Evolutionary conservation across 2,113 vertebrate species (phyloP).

Genomic region (Cairina moschata): DNA sequence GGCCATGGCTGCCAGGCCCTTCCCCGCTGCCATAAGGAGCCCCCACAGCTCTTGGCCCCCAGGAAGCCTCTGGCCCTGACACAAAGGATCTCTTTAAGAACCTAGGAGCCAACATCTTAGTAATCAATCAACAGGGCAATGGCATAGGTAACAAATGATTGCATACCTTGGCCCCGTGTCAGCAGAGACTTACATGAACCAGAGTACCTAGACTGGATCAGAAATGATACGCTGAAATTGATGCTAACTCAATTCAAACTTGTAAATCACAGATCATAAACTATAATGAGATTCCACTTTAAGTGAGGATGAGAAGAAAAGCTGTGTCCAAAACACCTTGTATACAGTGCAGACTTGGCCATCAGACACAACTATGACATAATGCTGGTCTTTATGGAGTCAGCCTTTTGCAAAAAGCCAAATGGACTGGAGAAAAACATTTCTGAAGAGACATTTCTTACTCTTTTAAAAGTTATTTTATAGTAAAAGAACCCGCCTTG

Average conservation of each 20-base stretch:
- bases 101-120: neutral
- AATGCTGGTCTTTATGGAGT: conserved; percentile 32
- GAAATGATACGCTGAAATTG: conserved; percentile 10
- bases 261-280: conserved; percentile 59
- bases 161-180: neutral
- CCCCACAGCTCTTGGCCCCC: accelerated
- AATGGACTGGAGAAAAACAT: neutral
- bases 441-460: neutral
- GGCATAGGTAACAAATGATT: neutral
- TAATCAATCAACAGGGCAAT: accelerated
- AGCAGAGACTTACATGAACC: neutral
- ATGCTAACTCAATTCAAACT: conserved; percentile 29
- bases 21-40: accelerated
- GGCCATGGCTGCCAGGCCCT: neutral
- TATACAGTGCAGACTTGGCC: conserved; percentile 42
- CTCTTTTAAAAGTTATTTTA: neutral
- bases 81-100: neutral
- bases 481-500: neutral
- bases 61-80: neutral
- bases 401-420: conserved; percentile 10
- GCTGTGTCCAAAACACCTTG: conserved; percentile 38
- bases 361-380: neutral
- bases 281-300: conserved; percentile 39
- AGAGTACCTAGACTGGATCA: conserved; percentile 31
- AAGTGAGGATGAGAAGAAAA: conserved; percentile 33